A percentile compares a stretch with the other conserved stretches of the same genome.
These are phyloP conservation scores for Petroica traversi DNA, from an alignment of 2,113 vertebrate genomes.

Conservation along the genomic window DNA sequence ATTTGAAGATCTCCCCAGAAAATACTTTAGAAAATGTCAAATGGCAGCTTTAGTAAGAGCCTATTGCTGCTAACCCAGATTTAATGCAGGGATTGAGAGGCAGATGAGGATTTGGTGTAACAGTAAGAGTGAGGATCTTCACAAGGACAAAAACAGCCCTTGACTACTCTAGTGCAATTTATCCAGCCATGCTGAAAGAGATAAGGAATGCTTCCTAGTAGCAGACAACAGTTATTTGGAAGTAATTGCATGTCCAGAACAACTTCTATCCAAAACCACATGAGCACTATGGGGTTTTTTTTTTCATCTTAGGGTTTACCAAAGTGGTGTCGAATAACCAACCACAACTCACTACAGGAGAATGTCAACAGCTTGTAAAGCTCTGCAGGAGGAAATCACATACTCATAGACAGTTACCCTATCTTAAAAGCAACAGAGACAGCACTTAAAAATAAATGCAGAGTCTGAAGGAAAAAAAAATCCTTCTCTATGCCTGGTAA, in stretches of 20 bases:
- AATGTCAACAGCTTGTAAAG: not conserved
- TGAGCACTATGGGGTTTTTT: not conserved
- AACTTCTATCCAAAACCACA: conserved; percentile 8
- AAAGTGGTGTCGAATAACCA: not conserved
- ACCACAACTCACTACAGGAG: not conserved
- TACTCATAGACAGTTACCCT: not conserved
- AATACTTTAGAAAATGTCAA: not conserved
- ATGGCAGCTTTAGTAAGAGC: not conserved
- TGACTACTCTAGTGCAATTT: not conserved
- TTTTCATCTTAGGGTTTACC: not conserved
- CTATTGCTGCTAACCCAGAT: not conserved
- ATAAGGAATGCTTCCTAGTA: not conserved
- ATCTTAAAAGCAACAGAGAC: not conserved
- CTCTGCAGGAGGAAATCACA: not conserved
- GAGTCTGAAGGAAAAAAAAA: not conserved
- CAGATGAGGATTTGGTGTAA: not conserved
- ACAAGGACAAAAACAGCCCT: not conserved
- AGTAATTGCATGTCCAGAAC: not conserved
- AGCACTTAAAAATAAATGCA: not conserved
- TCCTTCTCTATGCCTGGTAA: not conserved
- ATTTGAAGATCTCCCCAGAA: not conserved
- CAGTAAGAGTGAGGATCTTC: not conserved
- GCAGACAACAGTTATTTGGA: not conserved
- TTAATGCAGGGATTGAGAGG: not conserved
- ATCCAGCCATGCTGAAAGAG: not conserved